phyloP scores from a whole-genome alignment of 2,888 invertebrate species.

The Himalopsyche japonica region DNA sequence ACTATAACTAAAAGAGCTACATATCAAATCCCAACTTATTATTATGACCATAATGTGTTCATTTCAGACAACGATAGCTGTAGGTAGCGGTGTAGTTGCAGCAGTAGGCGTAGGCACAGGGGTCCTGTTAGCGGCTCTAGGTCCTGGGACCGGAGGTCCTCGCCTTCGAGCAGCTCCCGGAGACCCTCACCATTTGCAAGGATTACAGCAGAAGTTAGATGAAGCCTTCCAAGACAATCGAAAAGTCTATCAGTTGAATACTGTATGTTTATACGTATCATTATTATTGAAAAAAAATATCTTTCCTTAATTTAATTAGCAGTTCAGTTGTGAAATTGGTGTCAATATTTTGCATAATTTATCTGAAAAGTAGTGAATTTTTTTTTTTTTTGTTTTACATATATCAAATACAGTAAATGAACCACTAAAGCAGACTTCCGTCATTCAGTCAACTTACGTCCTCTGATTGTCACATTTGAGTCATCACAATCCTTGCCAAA shows the following conservation, averaged over 20 bases:
- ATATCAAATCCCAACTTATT: neutral
- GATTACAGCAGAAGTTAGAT: conserved; percentile 45
- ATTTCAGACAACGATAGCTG: conserved; percentile 67
- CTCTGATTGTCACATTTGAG: too few species aligned
- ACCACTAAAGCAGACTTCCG: too few species aligned
- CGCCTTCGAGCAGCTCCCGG: conserved; percentile 31
- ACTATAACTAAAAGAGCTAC: neutral
- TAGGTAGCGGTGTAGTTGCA: conserved; percentile 87
- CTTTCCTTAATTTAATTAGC: too few species aligned
- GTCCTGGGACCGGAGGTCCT: conserved; percentile 64
- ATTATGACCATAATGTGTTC: neutral
- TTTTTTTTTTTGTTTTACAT: too few species aligned
- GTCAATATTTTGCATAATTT: too few species aligned
- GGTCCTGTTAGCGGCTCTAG: conserved; percentile 75
- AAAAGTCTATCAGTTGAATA: conserved; percentile 42
- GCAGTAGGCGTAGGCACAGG: conserved; percentile 90
- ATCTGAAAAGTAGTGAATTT: too few species aligned
- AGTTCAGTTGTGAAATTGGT: too few species aligned
- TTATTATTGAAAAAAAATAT: neutral
- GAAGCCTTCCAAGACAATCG: conserved; percentile 48
- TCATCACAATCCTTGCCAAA: too few species aligned
- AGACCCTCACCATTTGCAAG: conserved; percentile 42
- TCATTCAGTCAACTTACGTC: too few species aligned
- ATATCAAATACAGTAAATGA: too few species aligned
- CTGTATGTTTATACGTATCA: conserved; percentile 10